phyloP scores from a whole-genome alignment of 2,113 vertebrate genomes.

The Larimichthys crocea region DNA sequence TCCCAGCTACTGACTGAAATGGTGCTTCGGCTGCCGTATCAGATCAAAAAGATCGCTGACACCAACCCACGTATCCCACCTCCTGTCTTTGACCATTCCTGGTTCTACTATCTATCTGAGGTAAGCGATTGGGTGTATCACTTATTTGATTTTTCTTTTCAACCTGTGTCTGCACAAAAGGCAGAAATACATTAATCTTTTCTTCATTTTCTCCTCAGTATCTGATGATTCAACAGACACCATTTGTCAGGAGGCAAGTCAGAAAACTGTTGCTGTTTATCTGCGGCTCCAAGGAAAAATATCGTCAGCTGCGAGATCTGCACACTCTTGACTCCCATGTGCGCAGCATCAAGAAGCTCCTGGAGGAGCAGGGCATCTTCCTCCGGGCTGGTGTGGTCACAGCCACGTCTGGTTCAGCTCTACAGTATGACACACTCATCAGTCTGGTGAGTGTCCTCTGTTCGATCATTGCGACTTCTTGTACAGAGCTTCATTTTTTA shows the following conservation, averaged over 20 bases:
- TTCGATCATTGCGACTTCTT: background rate
- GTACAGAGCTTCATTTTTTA: background rate
- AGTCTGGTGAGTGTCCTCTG: conserved; percentile 87
- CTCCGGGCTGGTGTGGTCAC: conserved; percentile 94
- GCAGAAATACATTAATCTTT: background rate
- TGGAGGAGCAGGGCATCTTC: conserved; percentile 98
- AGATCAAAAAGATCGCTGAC: conserved; percentile 99
- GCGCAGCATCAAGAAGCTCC: conserved; percentile 94
- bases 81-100: conserved; percentile 97
- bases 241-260: conserved; percentile 96
- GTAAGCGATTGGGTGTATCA: conserved; percentile 71
- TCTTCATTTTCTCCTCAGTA: conserved; percentile 83
- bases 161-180: background rate
- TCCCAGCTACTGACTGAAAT: conserved; percentile 98
- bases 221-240: conserved; percentile 99
- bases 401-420: conserved; percentile 94
- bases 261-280: conserved; percentile 98
- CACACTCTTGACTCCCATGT: conserved; percentile 97
- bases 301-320: conserved; percentile 95
- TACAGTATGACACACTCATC: conserved; percentile 97
- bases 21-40: conserved; percentile 96
- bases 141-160: background rate
- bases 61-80: conserved; percentile 95
- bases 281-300: conserved; percentile 98
- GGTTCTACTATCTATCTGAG: conserved; percentile 99